These are phyloP conservation scores for Cephalopterus ornatus DNA, from an alignment of 2,113 vertebrate genomes.

Conservation along the genomic window DNA sequence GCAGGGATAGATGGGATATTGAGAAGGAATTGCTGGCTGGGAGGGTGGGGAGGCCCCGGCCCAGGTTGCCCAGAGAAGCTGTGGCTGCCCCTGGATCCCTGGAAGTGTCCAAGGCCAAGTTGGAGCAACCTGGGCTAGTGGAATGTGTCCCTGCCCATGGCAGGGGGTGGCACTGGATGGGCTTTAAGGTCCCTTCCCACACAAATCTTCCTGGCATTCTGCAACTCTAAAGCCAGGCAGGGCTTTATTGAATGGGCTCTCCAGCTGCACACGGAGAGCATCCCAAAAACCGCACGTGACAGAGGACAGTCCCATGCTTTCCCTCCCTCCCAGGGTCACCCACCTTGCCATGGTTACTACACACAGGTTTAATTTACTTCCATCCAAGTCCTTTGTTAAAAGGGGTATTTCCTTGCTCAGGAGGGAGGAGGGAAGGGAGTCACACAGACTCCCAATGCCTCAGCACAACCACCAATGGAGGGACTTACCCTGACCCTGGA, in stretches of 20 bases:
- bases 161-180: background rate
- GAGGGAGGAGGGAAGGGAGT: background rate
- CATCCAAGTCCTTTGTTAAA: background rate
- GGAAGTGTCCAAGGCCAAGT: background rate
- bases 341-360: background rate
- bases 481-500: background rate
- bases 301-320: background rate
- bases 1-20: background rate
- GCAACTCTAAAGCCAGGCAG: background rate
- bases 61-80: background rate
- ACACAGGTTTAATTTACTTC: background rate
- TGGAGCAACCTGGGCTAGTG: background rate
- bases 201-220: background rate
- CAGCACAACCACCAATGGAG: accelerated
- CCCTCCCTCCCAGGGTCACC: background rate
- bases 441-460: background rate
- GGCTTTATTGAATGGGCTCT: too few species aligned
- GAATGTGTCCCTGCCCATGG: background rate
- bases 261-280: background rate
- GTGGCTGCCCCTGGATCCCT: background rate
- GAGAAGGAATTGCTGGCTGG: background rate
- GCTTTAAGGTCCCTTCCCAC: background rate
- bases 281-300: accelerated
- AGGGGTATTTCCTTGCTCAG: background rate
- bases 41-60: background rate